Conservation (phyloP, 2,888 invertebrate species). For the Clistopyga incitator region DNA sequence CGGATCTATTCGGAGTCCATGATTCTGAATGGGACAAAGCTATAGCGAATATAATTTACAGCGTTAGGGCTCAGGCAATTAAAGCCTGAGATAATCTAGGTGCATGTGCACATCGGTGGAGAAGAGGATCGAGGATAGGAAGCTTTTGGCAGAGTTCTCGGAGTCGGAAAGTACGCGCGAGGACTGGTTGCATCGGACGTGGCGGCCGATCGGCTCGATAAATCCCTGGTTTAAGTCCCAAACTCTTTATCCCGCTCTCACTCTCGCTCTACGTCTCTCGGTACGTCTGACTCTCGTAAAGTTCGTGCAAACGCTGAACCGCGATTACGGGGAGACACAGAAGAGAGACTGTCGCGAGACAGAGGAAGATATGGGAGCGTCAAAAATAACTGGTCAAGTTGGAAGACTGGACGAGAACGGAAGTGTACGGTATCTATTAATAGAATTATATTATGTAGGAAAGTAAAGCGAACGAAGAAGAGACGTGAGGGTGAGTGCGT, state of each 20-base stretch:
- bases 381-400: slow-evolving; percentile 77
- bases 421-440: slow-evolving; percentile 65
- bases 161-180: slow-evolving; percentile 33
- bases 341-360: slow-evolving; percentile 7
- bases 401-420: slow-evolving; percentile 56
- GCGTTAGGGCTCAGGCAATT: slow-evolving; percentile 15
- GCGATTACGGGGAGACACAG: slow-evolving; percentile 25
- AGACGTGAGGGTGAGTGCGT: not conserved
- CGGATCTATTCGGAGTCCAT: not conserved
- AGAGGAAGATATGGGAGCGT: slow-evolving; percentile 43
- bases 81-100: slow-evolving; percentile 41
- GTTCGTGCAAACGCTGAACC: slow-evolving; percentile 12
- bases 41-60: slow-evolving; percentile 17
- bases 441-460: slow-evolving; percentile 52
- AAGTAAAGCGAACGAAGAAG: slow-evolving; percentile 1
- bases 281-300: slow-evolving; percentile 51
- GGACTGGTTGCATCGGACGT: slow-evolving; percentile 16
- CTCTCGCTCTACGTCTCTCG: not conserved
- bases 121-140: slow-evolving; percentile 15
- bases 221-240: slow-evolving; percentile 58
- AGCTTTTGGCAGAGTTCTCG: slow-evolving; percentile 56
- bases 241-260: slow-evolving; percentile 22
- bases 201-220: slow-evolving; percentile 58
- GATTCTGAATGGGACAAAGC: not conserved
- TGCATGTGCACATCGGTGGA: not conserved